Conservation (phyloP, 2,113 vertebrate species). For the Puma concolor region DNA sequence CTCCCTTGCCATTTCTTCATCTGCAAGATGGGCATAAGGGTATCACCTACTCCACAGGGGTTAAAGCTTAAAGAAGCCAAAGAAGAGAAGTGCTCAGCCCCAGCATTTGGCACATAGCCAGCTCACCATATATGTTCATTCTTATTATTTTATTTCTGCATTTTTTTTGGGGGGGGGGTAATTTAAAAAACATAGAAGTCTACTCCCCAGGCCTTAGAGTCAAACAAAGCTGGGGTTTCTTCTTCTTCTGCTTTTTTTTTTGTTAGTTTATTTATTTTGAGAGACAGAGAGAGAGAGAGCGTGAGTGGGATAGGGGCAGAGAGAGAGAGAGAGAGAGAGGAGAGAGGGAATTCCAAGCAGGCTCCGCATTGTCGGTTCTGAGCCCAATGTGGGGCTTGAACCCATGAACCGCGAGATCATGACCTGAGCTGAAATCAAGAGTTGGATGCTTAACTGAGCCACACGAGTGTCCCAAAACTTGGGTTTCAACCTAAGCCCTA, state of each 20-base stretch:
- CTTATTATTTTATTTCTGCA: neutral
- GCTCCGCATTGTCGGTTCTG: too few relatives aligned
- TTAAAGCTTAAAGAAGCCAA: neutral
- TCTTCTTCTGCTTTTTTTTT: neutral
- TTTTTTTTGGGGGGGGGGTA: neutral
- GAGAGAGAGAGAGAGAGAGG: too few relatives aligned
- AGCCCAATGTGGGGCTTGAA: too few relatives aligned
- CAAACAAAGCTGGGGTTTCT: neutral
- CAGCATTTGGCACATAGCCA: neutral
- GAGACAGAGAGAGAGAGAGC: too few relatives aligned
- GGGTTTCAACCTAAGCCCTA: neutral
- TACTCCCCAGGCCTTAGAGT: neutral
- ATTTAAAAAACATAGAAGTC: neutral
- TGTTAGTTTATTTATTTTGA: too few relatives aligned
- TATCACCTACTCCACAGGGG: fast-evolving
- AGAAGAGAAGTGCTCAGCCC: too few relatives aligned
- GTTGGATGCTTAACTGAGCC: too few relatives aligned
- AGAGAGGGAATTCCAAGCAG: too few relatives aligned
- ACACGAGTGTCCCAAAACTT: too few relatives aligned
- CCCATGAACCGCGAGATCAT: too few relatives aligned
- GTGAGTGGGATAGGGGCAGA: too few relatives aligned
- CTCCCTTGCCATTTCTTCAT: neutral
- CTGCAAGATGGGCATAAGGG: neutral
- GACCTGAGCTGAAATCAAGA: too few relatives aligned
- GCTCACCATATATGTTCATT: neutral